Conservation (phyloP, 2,797 vertebrate genomes). For the Sebastes diaconus region DNA sequence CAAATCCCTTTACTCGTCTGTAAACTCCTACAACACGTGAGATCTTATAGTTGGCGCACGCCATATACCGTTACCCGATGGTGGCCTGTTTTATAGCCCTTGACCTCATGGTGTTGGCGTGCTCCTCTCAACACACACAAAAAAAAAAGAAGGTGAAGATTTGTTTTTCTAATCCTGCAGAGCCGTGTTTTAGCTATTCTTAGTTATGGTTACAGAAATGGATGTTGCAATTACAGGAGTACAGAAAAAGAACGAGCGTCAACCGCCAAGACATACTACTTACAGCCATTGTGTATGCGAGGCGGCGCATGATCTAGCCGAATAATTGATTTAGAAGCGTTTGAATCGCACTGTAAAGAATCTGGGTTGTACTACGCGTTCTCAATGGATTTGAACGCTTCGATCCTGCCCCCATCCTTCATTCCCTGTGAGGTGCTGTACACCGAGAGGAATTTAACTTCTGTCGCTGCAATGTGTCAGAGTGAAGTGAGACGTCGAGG, state of each 20-base stretch:
- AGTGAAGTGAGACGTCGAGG: conserved; percentile 16
- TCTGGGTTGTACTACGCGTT: background rate
- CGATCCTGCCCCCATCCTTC: background rate
- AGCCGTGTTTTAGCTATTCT: conserved; percentile 25
- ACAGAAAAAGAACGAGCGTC: conserved; percentile 11
- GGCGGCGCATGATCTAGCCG: background rate
- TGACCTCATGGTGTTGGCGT: conserved; percentile 47
- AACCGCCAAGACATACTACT: background rate
- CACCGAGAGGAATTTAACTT: conserved; percentile 37
- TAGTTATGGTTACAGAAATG: conserved; percentile 14
- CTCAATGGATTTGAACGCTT: background rate
- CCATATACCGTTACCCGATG: conserved; percentile 30
- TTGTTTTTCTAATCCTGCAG: conserved; percentile 26
- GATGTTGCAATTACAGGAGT: conserved; percentile 16
- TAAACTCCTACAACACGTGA: conserved; percentile 44
- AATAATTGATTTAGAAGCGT: conserved; percentile 24
- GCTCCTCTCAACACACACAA: conserved; percentile 10
- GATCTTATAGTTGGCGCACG: conserved; percentile 14
- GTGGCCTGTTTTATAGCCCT: conserved; percentile 39
- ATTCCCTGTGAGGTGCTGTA: conserved; percentile 4
- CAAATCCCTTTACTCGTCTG: conserved; percentile 45
- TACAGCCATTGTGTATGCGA: background rate
- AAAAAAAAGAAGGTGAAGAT: conserved; percentile 30
- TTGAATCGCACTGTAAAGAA: background rate
- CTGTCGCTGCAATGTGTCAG: conserved; percentile 38